These are phyloP conservation scores for Phalanger gymnotis DNA, from an alignment of 2,797 vertebrate species.

Conservation along the genomic window DNA sequence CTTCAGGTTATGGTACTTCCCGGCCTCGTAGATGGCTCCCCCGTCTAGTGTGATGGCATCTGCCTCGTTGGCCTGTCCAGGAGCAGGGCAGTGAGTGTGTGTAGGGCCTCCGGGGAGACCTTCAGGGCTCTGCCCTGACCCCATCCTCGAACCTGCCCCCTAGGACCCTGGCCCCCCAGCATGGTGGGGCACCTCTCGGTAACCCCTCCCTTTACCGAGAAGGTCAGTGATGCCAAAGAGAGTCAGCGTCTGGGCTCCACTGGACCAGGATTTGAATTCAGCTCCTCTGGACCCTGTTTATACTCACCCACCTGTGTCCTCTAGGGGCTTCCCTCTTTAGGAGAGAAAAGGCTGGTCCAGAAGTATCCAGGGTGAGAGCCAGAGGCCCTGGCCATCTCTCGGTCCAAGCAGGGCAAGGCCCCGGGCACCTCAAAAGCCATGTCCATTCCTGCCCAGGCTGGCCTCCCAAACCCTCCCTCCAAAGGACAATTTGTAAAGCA, in stretches of 20 bases:
- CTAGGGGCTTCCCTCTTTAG: background rate
- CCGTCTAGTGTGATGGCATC: conserved; percentile 90
- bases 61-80: conserved; percentile 86
- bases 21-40: conserved; percentile 87
- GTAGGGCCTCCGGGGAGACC: rapidly evolving
- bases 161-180: too few relatives aligned
- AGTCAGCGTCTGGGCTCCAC: too few relatives aligned
- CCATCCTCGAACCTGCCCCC: background rate
- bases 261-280: background rate
- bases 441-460: too few relatives aligned
- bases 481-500: background rate
- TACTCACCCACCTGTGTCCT: background rate
- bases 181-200: too few relatives aligned
- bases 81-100: conserved; percentile 9
- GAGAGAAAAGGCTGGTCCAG: background rate
- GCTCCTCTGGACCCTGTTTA: background rate
- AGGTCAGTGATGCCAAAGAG: background rate
- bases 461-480: too few relatives aligned
- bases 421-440: too few relatives aligned
- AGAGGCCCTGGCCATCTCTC: background rate
- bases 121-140: too few relatives aligned
- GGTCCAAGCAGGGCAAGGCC: too few relatives aligned
- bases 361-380: background rate
- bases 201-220: conserved; percentile 9
- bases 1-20: conserved; percentile 88